phyloP scores from a whole-genome alignment of 2,888 invertebrate genomes.

The Horisme vitalbata region DNA sequence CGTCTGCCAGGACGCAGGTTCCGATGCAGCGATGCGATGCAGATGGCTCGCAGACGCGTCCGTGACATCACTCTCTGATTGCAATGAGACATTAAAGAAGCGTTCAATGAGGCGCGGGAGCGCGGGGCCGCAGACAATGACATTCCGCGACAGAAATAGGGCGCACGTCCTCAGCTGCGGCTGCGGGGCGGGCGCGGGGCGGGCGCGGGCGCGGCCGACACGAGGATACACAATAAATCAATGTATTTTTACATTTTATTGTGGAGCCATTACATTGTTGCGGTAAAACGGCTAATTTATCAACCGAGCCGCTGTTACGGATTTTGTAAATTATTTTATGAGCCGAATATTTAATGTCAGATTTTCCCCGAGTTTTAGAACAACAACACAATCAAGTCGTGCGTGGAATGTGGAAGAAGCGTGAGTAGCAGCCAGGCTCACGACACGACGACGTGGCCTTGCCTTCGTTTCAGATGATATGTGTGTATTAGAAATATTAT shows the following conservation, averaged over 20 bases:
- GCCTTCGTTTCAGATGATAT: no score
- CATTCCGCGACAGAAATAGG: conserved; percentile 33
- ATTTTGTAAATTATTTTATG: conserved; percentile 17
- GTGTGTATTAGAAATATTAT: not conserved
- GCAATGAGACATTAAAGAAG: conserved; percentile 27
- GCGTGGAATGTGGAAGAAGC: conserved; percentile 6
- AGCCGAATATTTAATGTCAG: conserved; percentile 10
- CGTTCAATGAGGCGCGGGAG: conserved; percentile 25
- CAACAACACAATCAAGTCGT: not conserved
- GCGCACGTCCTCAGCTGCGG: conserved; percentile 4
- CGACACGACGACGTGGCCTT: no score
- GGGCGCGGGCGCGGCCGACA: not conserved
- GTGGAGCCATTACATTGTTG: conserved; percentile 28
- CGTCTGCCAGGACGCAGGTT: no score
- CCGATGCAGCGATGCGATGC: conserved; percentile 2
- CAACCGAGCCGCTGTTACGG: conserved; percentile 11
- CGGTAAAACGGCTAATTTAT: conserved; percentile 27
- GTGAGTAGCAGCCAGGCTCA: no score
- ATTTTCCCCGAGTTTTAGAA: conserved; percentile 6
- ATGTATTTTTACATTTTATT: conserved; percentile 25
- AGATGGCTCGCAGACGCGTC: not conserved
- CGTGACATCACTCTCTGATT: conserved; percentile 14
- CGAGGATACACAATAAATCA: conserved; percentile 12
- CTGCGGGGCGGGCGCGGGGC: no score
- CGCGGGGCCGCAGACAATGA: conserved; percentile 30